phyloP scores from a whole-genome alignment of 2,888 invertebrate genomes.

The Nephrocerus scutellatus region DNA sequence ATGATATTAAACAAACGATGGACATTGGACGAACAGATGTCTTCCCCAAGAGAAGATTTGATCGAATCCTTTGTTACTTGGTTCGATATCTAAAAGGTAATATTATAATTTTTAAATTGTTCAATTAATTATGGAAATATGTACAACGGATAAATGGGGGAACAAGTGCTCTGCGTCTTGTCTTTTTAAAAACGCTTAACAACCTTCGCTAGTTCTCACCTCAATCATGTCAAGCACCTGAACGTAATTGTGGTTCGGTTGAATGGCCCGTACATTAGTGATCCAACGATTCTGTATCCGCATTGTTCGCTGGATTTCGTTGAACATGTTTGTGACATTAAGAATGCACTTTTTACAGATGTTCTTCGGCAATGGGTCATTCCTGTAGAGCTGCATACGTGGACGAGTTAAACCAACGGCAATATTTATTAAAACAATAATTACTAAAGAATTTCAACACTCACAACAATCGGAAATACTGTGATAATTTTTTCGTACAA shows the following conservation, averaged over 20 bases:
- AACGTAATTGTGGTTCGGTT: constrained; percentile 33
- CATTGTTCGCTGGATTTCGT: constrained; percentile 28
- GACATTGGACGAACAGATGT: constrained; percentile 6
- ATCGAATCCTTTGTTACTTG: constrained; percentile 18
- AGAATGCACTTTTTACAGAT: constrained; percentile 33
- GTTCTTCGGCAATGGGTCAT: constrained; percentile 36
- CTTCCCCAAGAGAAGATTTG: constrained; percentile 18
- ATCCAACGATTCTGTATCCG: constrained; percentile 32
- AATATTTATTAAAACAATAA: too few species aligned
- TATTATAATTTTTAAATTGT: not conserved
- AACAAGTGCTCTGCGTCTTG: too few species aligned
- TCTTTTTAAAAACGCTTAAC: not conserved
- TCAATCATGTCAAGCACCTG: constrained; percentile 30
- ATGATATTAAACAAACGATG: constrained; percentile 7
- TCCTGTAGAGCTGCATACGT: constrained; percentile 28
- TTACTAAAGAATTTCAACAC: constrained; percentile 10
- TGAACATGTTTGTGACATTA: constrained; percentile 26
- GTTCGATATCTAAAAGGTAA: constrained; percentile 16
- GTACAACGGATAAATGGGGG: too few species aligned
- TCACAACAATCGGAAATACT: constrained; percentile 34
- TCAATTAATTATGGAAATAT: not conserved
- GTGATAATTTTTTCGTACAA: constrained; percentile 30
- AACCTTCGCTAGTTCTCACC: constrained; percentile 19
- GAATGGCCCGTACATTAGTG: constrained; percentile 27
- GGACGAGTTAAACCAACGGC: not conserved